Evolutionary conservation across 2,888 invertebrate species (phyloP).

Genomic region (Amphimallon solstitiale): DNA sequence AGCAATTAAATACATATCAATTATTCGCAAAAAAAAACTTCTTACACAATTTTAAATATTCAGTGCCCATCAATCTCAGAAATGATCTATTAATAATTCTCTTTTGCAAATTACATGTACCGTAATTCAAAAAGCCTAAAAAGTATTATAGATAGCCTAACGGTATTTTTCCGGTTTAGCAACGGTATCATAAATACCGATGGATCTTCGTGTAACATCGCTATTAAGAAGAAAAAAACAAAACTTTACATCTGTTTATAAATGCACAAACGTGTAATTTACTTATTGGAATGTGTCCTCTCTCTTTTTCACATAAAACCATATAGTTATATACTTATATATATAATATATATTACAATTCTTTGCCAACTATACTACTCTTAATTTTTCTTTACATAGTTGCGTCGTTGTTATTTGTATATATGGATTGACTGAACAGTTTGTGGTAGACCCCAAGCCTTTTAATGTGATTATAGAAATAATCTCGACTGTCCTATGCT

Average conservation of each 20-base stretch:
- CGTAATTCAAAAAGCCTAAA: conserved; percentile 6
- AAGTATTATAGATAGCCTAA: conserved; percentile 1
- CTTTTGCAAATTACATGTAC: conserved; percentile 13
- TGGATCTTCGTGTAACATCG: neutral
- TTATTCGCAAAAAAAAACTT: neutral
- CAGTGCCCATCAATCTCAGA: neutral
- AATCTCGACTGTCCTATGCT: no score
- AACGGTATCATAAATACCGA: conserved; percentile 26
- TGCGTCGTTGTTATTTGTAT: no score
- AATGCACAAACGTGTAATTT: neutral
- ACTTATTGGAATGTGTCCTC: neutral
- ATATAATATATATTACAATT: no score
- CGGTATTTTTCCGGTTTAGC: conserved; percentile 11
- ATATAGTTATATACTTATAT: no score
- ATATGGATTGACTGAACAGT: no score
- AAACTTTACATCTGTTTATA: conserved; percentile 8
- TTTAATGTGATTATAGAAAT: no score
- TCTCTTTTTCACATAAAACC: neutral
- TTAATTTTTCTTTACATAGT: no score
- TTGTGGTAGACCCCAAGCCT: no score
- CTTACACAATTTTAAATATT: neutral
- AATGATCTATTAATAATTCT: neutral
- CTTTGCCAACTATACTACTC: no score
- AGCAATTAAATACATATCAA: no score
- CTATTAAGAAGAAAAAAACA: neutral